Evolutionary conservation across 2,797 vertebrate genomes (phyloP).

Genomic region (Liasis olivaceus): DNA sequence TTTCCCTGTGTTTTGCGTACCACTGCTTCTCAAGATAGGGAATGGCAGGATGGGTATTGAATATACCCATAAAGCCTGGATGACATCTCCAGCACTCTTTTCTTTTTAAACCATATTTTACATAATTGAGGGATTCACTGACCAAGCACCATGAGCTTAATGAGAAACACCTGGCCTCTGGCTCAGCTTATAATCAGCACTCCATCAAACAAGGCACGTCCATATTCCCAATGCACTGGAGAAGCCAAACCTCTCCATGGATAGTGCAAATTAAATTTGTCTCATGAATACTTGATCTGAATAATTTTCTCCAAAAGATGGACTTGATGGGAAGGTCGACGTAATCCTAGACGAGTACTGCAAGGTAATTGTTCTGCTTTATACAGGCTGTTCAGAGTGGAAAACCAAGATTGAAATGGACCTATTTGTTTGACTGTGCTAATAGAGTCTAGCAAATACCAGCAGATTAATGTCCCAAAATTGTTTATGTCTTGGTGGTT

Average conservation of each 20-base stretch:
- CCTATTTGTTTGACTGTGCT: constrained; percentile 1
- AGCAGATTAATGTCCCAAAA: background rate
- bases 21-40: too few relatives aligned
- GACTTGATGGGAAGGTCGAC: constrained; percentile 50
- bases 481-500: constrained; percentile 8
- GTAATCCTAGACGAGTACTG: constrained; percentile 31
- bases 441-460: background rate
- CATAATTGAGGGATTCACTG: constrained; percentile 17
- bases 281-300: constrained; percentile 53
- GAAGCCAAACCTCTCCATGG: constrained; percentile 38
- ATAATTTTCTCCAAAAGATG: constrained; percentile 58
- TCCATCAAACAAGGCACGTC: constrained; percentile 44
- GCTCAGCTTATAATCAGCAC: constrained; percentile 59
- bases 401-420: constrained; percentile 16
- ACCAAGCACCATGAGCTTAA: constrained; percentile 12
- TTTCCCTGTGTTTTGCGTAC: too few relatives aligned
- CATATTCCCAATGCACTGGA: constrained; percentile 50
- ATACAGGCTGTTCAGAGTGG: constrained; percentile 26
- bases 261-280: constrained; percentile 59
- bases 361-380: constrained; percentile 41
- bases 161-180: constrained; percentile 32
- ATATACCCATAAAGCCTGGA: background rate
- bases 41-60: background rate
- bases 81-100: rapidly evolving
- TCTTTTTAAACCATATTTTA: constrained; percentile 19